These are phyloP conservation scores for Polyommatus icarus DNA, from an alignment of 2,888 invertebrate species.

Conservation along the genomic window DNA sequence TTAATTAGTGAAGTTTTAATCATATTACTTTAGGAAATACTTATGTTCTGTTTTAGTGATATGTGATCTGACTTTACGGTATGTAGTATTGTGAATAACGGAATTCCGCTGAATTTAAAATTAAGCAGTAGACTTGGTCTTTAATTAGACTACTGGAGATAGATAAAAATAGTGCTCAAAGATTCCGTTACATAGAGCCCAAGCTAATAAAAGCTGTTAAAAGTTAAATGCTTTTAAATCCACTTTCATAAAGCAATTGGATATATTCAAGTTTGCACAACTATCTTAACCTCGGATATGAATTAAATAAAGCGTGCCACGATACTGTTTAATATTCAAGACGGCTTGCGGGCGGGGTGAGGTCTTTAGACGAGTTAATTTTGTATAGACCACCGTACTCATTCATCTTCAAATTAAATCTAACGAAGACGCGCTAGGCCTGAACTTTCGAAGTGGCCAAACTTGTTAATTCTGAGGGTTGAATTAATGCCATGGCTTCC, in stretches of 20 bases:
- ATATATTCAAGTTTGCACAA: neutral
- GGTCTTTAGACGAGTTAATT: slow-evolving; percentile 18
- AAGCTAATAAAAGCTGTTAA: no score
- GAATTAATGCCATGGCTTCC: neutral
- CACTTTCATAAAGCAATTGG: no score
- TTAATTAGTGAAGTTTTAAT: slow-evolving; percentile 16
- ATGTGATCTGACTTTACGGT: neutral
- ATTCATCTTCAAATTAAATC: slow-evolving; percentile 13
- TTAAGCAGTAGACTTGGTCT: no score
- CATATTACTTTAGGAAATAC: slow-evolving; percentile 11
- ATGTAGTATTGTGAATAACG: neutral
- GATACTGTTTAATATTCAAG: slow-evolving; percentile 19
- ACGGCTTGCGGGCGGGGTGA: neutral
- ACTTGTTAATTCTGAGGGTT: neutral
- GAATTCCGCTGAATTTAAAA: no score
- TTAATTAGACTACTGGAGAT: no score
- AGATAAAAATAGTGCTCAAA: no score
- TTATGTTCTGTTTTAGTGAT: neutral
- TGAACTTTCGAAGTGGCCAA: neutral
- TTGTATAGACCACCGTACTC: slow-evolving; percentile 4
- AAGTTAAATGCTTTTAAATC: no score
- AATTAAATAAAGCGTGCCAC: neutral
- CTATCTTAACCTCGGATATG: neutral
- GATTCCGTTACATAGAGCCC: no score
- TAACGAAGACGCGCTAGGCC: neutral